Conservation (phyloP, 2,113 vertebrate genomes). For the Smithornis capensis region DNA sequence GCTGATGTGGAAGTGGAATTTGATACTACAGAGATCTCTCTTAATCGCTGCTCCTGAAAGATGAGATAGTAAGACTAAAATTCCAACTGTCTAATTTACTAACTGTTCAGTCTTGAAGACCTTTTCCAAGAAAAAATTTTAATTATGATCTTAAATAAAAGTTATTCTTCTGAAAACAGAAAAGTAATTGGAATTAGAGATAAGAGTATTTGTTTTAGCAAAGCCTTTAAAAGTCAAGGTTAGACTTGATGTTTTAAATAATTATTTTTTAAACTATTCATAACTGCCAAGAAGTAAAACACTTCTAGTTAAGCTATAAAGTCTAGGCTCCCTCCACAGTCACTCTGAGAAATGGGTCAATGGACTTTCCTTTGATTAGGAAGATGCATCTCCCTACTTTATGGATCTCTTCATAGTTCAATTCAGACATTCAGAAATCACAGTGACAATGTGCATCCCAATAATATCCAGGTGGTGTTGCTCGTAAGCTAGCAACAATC, state of each 20-base stretch:
- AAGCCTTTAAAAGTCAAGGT: background rate
- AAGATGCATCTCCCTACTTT: background rate
- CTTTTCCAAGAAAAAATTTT: background rate
- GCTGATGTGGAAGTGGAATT: slow-evolving; percentile 79
- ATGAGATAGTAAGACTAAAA: background rate
- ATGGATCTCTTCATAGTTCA: background rate
- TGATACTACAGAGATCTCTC: slow-evolving; percentile 82
- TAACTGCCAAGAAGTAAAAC: background rate
- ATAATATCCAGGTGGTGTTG: background rate
- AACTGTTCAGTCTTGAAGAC: background rate
- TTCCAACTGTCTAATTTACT: background rate
- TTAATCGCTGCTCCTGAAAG: slow-evolving; percentile 83
- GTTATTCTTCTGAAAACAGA: background rate
- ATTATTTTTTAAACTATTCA: background rate
- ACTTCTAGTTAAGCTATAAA: background rate
- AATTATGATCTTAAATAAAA: background rate
- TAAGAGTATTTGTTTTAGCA: background rate
- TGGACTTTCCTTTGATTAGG: background rate
- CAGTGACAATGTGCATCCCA: background rate
- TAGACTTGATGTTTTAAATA: background rate
- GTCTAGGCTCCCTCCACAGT: background rate
- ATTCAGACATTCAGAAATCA: background rate
- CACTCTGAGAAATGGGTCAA: background rate
- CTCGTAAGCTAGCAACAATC: background rate
- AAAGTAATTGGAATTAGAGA: background rate